These are phyloP conservation scores for Oreonectes daqikongensis DNA, from an alignment of 2,797 vertebrate genomes.

Conservation along the genomic window DNA sequence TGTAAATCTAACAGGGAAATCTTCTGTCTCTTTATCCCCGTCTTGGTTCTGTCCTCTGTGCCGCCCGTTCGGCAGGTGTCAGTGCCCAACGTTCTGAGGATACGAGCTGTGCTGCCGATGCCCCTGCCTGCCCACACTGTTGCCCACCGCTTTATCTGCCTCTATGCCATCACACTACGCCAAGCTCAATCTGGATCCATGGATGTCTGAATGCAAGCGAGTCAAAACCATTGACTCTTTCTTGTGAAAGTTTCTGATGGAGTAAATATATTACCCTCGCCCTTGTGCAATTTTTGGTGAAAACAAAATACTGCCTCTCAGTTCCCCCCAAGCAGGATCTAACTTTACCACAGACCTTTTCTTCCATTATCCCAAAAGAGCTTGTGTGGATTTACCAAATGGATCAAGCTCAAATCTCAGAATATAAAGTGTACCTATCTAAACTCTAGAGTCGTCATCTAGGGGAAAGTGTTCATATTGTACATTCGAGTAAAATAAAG, in stretches of 20 bases:
- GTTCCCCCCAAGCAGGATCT: slow-evolving; percentile 14
- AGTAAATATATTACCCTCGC: slow-evolving; percentile 41
- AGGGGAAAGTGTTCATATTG: slow-evolving; percentile 67
- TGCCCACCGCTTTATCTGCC: slow-evolving; percentile 32
- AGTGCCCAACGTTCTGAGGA: slow-evolving; percentile 48
- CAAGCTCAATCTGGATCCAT: slow-evolving; percentile 45
- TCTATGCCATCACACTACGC: slow-evolving; percentile 31
- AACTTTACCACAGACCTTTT: slow-evolving; percentile 1
- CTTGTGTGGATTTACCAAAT: slow-evolving; percentile 34
- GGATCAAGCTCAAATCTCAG: slow-evolving; percentile 24
- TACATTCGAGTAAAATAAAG: slow-evolving; percentile 59
- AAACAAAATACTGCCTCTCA: slow-evolving; percentile 23
- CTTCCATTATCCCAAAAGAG: slow-evolving; percentile 6
- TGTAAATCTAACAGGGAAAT: slow-evolving; percentile 30
- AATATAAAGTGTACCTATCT: slow-evolving; percentile 42
- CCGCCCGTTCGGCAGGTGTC: slow-evolving; percentile 38
- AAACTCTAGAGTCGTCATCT: slow-evolving; percentile 49
- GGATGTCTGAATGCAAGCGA: slow-evolving; percentile 48
- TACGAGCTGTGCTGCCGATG: slow-evolving; percentile 56
- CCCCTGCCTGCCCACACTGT: slow-evolving; percentile 39
- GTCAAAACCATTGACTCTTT: slow-evolving; percentile 28
- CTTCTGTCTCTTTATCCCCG: neutral
- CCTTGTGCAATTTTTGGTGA: slow-evolving; percentile 54
- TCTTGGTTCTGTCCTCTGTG: slow-evolving; percentile 44
- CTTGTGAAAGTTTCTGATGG: slow-evolving; percentile 6